Conservation (phyloP, 2,888 invertebrate genomes). For the Neria commutata region DNA sequence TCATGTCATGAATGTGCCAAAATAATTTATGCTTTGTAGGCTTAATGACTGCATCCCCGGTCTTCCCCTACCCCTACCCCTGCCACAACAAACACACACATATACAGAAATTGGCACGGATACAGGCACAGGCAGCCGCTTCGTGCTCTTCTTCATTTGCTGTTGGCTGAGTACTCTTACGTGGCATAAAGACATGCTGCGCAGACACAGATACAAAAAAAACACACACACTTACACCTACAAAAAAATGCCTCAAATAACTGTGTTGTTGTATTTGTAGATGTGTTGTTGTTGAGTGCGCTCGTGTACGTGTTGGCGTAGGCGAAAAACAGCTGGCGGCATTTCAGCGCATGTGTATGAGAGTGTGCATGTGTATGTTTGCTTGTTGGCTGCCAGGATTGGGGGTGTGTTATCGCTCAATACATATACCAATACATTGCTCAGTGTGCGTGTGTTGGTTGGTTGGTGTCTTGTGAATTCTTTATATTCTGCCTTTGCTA, state of each 20-base stretch:
- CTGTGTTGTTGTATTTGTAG: too few species aligned
- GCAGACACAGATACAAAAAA: not conserved
- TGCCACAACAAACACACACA: slow-evolving; percentile 21
- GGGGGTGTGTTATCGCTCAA: not conserved
- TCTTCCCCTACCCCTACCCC: slow-evolving; percentile 1
- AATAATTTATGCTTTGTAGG: slow-evolving; percentile 2
- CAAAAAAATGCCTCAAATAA: too few species aligned
- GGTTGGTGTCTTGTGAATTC: not conserved
- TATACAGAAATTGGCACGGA: slow-evolving; percentile 15
- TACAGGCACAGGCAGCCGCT: not conserved
- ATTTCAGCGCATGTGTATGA: slow-evolving; percentile 51
- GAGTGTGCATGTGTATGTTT: slow-evolving; percentile 29
- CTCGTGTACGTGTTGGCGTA: slow-evolving; percentile 14
- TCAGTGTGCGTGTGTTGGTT: not conserved
- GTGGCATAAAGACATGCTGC: too few species aligned
- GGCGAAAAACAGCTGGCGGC: slow-evolving; percentile 34
- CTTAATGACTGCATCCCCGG: not conserved
- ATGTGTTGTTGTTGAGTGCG: too few species aligned
- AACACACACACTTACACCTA: too few species aligned
- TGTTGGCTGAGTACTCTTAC: too few species aligned
- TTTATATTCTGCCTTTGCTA: not conserved
- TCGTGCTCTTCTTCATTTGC: too few species aligned
- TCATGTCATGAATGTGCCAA: slow-evolving; percentile 48
- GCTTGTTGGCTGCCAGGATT: slow-evolving; percentile 5
- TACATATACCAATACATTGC: not conserved